Percentiles rank a stretch among this genome's conserved stretches.
phyloP scores from a whole-genome alignment of 1,140 invertebrate genomes.

The Leptinotarsa defecta region DNA sequence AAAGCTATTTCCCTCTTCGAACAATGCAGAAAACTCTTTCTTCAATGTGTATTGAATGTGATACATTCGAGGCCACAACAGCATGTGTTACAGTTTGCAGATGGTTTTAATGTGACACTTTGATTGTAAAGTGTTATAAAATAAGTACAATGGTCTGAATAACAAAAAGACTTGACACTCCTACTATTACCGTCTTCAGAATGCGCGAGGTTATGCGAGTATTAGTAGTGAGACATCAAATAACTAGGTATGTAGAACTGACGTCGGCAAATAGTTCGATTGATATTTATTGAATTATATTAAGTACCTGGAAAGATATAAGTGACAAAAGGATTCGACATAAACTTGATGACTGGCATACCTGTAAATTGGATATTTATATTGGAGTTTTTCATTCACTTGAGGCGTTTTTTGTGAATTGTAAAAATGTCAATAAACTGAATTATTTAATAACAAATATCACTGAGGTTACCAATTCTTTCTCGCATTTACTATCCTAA shows the following conservation, averaged over 20 bases:
- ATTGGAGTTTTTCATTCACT: no score
- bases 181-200: slow-evolving; percentile 13
- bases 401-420: no score
- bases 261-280: neutral
- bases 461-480: no score
- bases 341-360: no score
- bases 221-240: slow-evolving; percentile 8
- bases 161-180: slow-evolving; percentile 18
- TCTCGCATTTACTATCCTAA: no score
- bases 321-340: no score
- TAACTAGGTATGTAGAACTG: slow-evolving; percentile 21
- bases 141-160: slow-evolving; percentile 21
- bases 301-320: no score
- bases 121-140: neutral
- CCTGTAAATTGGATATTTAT: no score
- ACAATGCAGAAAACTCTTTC: neutral
- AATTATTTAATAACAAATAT: no score
- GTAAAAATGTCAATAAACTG: no score
- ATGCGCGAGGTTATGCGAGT: slow-evolving; percentile 16
- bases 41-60: slow-evolving; percentile 9
- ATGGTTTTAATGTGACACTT: neutral
- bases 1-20: no score
- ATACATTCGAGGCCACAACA: neutral
- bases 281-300: neutral
- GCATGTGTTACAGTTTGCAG: slow-evolving; percentile 1